phyloP scores from a whole-genome alignment of 2,888 invertebrate species.

The Celastrina argiolus region DNA sequence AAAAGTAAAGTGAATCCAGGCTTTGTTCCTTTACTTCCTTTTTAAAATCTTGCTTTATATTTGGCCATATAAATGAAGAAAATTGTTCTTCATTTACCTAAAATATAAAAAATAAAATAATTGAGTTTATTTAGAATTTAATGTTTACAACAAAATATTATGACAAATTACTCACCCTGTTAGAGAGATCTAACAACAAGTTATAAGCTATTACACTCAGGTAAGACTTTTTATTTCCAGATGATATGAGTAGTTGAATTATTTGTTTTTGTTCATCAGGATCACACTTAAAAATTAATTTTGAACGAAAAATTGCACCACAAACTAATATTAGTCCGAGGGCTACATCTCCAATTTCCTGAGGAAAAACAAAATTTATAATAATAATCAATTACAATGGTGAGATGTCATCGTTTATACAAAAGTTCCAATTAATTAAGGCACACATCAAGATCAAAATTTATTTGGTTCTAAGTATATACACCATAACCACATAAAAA shows the following conservation, averaged over 20 bases:
- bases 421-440: not conserved
- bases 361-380: slow-evolving; percentile 31
- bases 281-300: slow-evolving; percentile 69
- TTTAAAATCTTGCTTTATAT: slow-evolving; percentile 77
- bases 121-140: not conserved
- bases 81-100: slow-evolving; percentile 77
- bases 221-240: slow-evolving; percentile 81
- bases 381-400: not conserved
- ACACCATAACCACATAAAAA: too few relatives aligned
- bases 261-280: slow-evolving; percentile 65
- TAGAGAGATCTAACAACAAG: slow-evolving; percentile 79
- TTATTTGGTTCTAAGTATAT: too few relatives aligned
- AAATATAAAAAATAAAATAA: slow-evolving; percentile 21
- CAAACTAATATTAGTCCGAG: slow-evolving; percentile 84
- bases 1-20: slow-evolving; percentile 81
- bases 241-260: slow-evolving; percentile 59
- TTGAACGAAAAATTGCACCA: slow-evolving; percentile 83
- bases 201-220: slow-evolving; percentile 78
- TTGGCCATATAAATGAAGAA: slow-evolving; percentile 76
- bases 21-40: slow-evolving; percentile 81
- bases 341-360: slow-evolving; percentile 86
- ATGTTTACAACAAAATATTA: not conserved
- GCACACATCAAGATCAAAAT: too few relatives aligned
- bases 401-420: not conserved
- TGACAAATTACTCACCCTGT: slow-evolving; percentile 58